Percentiles rank a stretch among this genome's conserved stretches.
These are phyloP conservation scores for Pseudochirops corinnae DNA, from an alignment of 2,797 vertebrate species.

Conservation along the genomic window DNA sequence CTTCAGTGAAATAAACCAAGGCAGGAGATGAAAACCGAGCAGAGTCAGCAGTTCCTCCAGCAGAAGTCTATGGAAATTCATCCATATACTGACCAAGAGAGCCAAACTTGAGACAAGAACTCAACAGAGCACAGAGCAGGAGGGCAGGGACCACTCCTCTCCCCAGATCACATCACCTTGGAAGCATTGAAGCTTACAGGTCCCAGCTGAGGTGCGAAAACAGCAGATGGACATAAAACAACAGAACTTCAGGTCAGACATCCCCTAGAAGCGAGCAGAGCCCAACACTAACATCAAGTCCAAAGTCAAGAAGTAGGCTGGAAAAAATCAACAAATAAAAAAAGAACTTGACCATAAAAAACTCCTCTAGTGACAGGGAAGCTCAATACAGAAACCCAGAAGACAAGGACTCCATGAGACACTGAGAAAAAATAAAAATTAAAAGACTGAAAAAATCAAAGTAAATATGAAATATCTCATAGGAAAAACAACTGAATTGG, in stretches of 20 bases:
- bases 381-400: neutral
- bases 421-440: neutral
- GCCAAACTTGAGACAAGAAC: neutral
- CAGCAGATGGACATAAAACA: neutral
- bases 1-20: too few species aligned
- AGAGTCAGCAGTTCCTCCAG: too few species aligned
- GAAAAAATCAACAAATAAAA: neutral
- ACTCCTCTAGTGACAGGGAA: neutral
- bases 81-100: neutral
- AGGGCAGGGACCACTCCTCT: too few species aligned
- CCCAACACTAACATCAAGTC: neutral
- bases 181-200: neutral
- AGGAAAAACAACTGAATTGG: neutral
- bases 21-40: too few species aligned
- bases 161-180: neutral
- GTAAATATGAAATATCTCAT: neutral
- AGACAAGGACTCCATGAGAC: neutral
- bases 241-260: neutral
- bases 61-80: neutral
- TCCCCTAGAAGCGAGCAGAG: neutral
- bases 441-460: neutral
- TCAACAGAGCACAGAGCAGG: neutral
- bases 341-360: neutral
- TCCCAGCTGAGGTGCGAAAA: neutral
- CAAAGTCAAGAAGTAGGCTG: neutral